Base-by-base conservation (phyloP, 2,113 vertebrate genomes). In the Bufo gargarizans region DNA sequence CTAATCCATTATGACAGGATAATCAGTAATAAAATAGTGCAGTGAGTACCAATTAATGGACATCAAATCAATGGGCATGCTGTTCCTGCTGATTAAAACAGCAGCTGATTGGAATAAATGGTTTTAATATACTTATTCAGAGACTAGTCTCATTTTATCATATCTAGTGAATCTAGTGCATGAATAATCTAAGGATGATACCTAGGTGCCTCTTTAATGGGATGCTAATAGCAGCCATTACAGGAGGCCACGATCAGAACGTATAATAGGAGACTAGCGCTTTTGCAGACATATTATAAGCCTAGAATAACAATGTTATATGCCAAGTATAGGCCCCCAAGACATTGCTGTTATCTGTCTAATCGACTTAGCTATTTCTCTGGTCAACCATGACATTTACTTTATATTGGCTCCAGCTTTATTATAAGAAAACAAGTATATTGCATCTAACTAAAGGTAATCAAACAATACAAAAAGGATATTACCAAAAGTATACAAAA, bases 31-130 rank as follows among this genome's bases (percentile, higher is more conserved):
- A 93, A 93, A 95, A 91, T 88, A 50, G 89, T 82, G 83, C 88
- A 92, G 63, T 87, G 93, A 91, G 91, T 88, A 91, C 91, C 93
- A 95, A 92, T 95, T 95, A 95, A 93, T 91, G 93, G 94, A 90
- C 92, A 92, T 93, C 89, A 91, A 93, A 94, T 94, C 92, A 93
- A 82, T 93, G 92, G 90, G 85, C 89, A 85, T 90, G 90, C 90
- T 91, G 88, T 89, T 90, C 90, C 82, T 47, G 63, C 93, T 93
- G 91, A 93, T 93, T 94, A 92, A 92, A 94, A 94, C 50, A 77
- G 90, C 90, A 91, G 55, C 90, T 93, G 93, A 94, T 94, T 94
- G 91, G 93, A 94, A 93, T 95, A 92, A 93, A 93, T 93, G 91
- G 91, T 91, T 93, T 94, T 94, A 93, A 93, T 93, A 79, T 93